Evolutionary conservation across 2,113 vertebrate genomes (phyloP), one percentile per base, ranked within the genome.

Genomic region (Anolis carolinensis): DNA sequence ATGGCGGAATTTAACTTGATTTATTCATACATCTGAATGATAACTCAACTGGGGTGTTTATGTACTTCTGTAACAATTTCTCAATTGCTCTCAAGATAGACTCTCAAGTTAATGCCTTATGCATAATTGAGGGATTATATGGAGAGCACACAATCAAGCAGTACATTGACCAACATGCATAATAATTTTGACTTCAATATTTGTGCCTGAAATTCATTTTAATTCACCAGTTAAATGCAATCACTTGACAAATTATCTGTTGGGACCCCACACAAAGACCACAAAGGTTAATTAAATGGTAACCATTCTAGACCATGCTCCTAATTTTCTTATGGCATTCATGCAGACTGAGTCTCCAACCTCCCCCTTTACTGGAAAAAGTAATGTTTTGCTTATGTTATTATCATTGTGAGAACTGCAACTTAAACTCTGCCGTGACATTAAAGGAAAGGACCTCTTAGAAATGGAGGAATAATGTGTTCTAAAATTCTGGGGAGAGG

Each of bases 181-280:
- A 87, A 87, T 55, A 84, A 87, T 86, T 88, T 88, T 50, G 71
- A 67, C 18, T 80, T 85, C 68, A 83, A 7, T 91, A 65, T 85
- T 68, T 39, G 14, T 84, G 65, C 90, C 85, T 77, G 88, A 89
- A 91, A 90, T 44, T 14, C 16, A 91, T 88, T 21, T 72, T 3
- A 7, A 82, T 76, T 89, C 89, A 78, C 20, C 87, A 85, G 86
- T 92, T 89, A 82, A 86, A 13, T 78, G 83, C 89, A 92, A 72
- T 23, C 23, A 70, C 32, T 86, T 85, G 30, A 77, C 84, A 62
- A 86, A 78, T 73, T 79, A 87, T 92, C 85, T 79, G 32, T 88
- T 73, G 91, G 90, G 86, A 87, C 74, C 83, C 86, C 34, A 62
- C 8, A 27, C 27, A 79, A 80, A 86, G 34, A 30, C 72, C 34